phyloP scores from a whole-genome alignment of 2,797 vertebrate genomes.

The Danionella dracula region DNA sequence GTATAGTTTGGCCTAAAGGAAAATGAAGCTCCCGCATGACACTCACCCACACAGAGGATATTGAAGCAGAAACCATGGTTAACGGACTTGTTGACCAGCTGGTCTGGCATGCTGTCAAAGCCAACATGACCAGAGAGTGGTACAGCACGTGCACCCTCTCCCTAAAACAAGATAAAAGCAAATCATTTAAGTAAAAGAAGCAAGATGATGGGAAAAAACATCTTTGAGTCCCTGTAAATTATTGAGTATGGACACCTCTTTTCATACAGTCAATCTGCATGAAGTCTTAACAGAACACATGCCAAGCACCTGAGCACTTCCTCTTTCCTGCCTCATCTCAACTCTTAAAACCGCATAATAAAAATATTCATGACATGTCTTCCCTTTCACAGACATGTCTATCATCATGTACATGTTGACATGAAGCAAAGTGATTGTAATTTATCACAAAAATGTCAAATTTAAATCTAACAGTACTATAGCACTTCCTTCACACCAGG shows the following conservation, averaged over 20 bases:
- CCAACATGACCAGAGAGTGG: constrained; percentile 95
- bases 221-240: neutral
- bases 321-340: constrained; percentile 72
- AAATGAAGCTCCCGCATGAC: constrained; percentile 26
- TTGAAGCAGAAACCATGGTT: constrained; percentile 98
- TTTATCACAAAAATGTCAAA: neutral
- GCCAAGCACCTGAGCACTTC: too few relatives aligned
- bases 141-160: constrained; percentile 87
- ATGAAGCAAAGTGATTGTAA: neutral
- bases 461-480: neutral
- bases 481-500: constrained; percentile 21
- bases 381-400: neutral
- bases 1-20: constrained; percentile 34
- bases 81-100: constrained; percentile 99
- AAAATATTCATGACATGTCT: constrained; percentile 4
- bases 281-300: too few relatives aligned
- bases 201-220: neutral
- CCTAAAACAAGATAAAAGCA: constrained; percentile 61
- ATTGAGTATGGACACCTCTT: neutral
- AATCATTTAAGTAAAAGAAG: constrained; percentile 24
- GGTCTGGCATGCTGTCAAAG: constrained; percentile 99
- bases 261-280: neutral
- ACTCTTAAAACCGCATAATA: constrained; percentile 63
- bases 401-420: neutral
- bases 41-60: constrained; percentile 99